Evolutionary conservation across 1,140 invertebrate genomes (phyloP), one percentile per base, ranked within the genome.

Genomic region (Asbolus verrucosus): DNA sequence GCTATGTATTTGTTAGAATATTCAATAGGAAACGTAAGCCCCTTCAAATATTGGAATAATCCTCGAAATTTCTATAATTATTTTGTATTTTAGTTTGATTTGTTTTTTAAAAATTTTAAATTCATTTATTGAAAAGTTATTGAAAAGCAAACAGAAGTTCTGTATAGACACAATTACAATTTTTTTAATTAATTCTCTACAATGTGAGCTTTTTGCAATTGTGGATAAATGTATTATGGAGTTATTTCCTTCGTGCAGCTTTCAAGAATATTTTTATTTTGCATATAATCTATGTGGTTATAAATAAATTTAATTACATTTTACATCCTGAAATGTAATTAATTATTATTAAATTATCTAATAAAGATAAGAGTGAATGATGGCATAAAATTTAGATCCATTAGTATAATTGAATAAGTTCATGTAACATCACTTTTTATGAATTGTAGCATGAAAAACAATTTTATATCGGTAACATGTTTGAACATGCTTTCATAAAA

Each of bases 361-460:
- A 24, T 54, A 27, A 54, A 54, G 46, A 54, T 54, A 54, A 54
- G 46, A 21, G 46, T 54, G 21, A 54, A 54, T 54, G 46, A 54
- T 54, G 46, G 14, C 46, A 54, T 27, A 54, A 54, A 54, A 21
- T 54, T 54, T 24, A 54, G 21, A 14, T 54, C 46, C 46, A 54
- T 54, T 54, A 54, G 46, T 27, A 24, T 21, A 54, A 54, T 54
- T 54, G 46, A 24, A 54, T 6, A 13, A 27, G 46, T 54, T 27
- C 24, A 27, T 54, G 21, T 27, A 15, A n/a, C n/a, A n/a, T n/a
- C n/a, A n/a, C n/a, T 14, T 50, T 50, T 50, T 50, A 50, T n/a
- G 39, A 50, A 27, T n/a, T 9, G 46, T 14, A 27, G 21, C 46
- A 54, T 54, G 46, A 54, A 54, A 54, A 27, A 54, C 46, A 54